Evolutionary conservation across 1,140 invertebrate genomes (phyloP).

Genomic region (Drosophila ironensis): DNA sequence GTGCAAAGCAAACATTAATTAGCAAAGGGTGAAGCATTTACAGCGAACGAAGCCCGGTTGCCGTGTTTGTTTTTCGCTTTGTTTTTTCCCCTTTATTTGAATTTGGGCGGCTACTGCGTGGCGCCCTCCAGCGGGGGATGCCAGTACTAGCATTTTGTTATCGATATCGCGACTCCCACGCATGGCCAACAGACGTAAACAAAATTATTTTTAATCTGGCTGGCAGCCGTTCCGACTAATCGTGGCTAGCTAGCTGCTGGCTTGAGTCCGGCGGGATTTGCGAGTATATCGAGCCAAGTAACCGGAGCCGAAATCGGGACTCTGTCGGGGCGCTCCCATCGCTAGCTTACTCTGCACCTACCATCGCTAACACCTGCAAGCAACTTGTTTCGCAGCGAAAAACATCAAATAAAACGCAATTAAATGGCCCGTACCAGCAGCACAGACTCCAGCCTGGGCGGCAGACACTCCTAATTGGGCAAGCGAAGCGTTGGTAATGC

Average conservation of each 20-base stretch:
- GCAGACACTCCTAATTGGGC: too few relatives aligned
- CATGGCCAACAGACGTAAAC: too few relatives aligned
- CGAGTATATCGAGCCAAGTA: too few relatives aligned
- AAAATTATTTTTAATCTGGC: too few relatives aligned
- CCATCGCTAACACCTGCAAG: conserved; percentile 37
- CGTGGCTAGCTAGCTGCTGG: too few relatives aligned
- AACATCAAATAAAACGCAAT: conserved; percentile 63
- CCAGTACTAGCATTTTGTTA: not conserved
- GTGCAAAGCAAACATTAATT: conserved; percentile 48
- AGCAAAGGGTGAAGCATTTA: conserved; percentile 33
- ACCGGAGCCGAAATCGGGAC: too few relatives aligned
- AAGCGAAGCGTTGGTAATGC: too few relatives aligned
- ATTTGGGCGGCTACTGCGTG: not conserved
- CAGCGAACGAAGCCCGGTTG: conserved; percentile 3
- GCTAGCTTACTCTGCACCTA: not conserved
- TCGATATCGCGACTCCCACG: not conserved
- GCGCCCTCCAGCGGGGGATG: not conserved
- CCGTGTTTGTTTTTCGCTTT: not conserved
- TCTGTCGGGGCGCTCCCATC: not conserved
- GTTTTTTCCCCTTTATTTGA: conserved; percentile 19
- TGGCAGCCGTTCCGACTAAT: too few relatives aligned
- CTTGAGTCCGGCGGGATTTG: too few relatives aligned
- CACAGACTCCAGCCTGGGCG: too few relatives aligned
- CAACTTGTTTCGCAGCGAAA: conserved; percentile 53
- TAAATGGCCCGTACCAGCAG: conserved; percentile 6